Evolutionary conservation across 2,113 vertebrate genomes (phyloP).

Genomic region (Genyomyrus donnyi): DNA sequence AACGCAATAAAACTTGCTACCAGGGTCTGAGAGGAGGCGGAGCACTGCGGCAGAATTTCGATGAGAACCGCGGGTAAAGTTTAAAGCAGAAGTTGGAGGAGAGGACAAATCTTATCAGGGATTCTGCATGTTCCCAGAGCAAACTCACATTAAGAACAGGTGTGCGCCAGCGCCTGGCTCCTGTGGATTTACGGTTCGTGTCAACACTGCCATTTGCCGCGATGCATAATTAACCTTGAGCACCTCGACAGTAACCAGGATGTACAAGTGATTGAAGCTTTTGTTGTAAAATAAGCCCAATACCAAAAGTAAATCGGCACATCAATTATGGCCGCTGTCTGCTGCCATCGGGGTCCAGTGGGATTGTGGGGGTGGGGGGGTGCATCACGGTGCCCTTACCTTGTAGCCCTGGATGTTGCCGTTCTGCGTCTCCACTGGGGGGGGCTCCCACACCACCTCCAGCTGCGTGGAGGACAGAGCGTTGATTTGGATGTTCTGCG

Average conservation of each 20-base stretch:
- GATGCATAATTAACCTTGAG: constrained; percentile 7
- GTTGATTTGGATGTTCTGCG: constrained; percentile 75
- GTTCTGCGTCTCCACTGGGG: constrained; percentile 84
- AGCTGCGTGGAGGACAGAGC: constrained; percentile 76
- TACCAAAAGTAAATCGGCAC: constrained; percentile 7
- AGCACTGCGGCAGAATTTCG: background rate
- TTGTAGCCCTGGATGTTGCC: constrained; percentile 97
- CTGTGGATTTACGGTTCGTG: constrained; percentile 2
- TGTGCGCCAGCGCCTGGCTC: background rate
- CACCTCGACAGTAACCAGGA: constrained; percentile 12
- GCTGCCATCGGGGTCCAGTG: background rate
- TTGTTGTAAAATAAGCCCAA: constrained; percentile 12
- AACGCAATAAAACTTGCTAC: background rate
- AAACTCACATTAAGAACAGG: background rate
- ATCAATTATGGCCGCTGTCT: background rate
- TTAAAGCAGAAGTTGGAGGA: background rate
- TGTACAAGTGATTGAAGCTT: background rate
- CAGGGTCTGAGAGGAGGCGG: background rate
- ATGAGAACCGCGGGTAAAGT: background rate
- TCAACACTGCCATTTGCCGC: constrained; percentile 5
- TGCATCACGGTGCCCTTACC: constrained; percentile 56
- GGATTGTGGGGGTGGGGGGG: background rate
- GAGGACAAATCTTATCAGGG: background rate
- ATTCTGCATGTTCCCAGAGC: background rate
- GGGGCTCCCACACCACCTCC: constrained; percentile 84